Base-by-base conservation (phyloP, 2,113 vertebrate genomes). In the Alligator mississippiensis region DNA sequence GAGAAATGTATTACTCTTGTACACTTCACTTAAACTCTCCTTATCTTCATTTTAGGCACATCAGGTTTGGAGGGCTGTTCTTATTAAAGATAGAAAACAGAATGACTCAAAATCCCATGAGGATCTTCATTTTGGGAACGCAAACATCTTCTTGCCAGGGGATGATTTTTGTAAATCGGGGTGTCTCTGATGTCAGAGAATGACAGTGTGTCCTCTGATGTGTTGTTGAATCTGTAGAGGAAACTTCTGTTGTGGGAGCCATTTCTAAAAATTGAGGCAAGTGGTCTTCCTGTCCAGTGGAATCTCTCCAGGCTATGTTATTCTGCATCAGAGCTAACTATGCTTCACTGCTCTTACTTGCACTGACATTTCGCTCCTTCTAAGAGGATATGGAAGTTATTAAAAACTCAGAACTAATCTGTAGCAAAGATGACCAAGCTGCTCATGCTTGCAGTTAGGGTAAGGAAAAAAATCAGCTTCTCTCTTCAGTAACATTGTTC, bases 281-380 rank as follows among this genome's bases (percentile, higher is more conserved):
- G 68, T 90, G 58, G 4, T 83, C 91, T 92, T 93, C 19, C 30
- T 95, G 61, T 61, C 28, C 9, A 85, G 55, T 21, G 80, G n/a
- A 92, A 80, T 21, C 61, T 86, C 92, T 93, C 68, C 72, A 77
- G n/a, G 58, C 77, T 84, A 38, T 63, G 76, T 85, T 76, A 77
- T 54, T 79, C 59, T 76, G 89, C 85, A 81, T 72, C n/a, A 66
- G 70, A 89, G 0, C 19, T 76, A 18, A 38, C 47, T 57, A 61
- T 91, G 25, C 78, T 76, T 91, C 30, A 47, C 21, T 3, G 0
- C 16, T 80, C n/a, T 0, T 1, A 60, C 9, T 14, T 62, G 34
- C 60, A 28, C 47, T 91, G 54, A 4, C 2, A 3, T 82, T 94
- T 93, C 61, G 19, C 15, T 30, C 80, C 81, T 88, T n/a, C 28